Conservation (phyloP, 2,113 vertebrate species). For the Cardinalis cardinalis region DNA sequence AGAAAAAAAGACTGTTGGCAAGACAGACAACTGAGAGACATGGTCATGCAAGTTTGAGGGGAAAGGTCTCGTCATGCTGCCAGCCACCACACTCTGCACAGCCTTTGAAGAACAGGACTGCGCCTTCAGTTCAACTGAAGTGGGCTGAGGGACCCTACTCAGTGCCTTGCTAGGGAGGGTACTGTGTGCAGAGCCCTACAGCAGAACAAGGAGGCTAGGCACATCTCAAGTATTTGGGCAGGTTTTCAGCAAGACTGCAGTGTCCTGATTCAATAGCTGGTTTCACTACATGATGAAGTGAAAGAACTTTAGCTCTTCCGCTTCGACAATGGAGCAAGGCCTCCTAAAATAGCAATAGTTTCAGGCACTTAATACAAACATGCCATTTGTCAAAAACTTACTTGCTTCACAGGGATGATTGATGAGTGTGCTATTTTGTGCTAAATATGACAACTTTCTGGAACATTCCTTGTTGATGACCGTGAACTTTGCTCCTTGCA, state of each 20-base stretch:
- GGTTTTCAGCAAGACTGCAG: background rate
- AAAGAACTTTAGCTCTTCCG: background rate
- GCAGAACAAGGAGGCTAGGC: background rate
- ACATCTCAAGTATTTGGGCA: background rate
- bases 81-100: background rate
- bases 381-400: slow-evolving; percentile 7
- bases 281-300: background rate
- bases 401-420: slow-evolving; percentile 14
- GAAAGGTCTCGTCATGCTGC: background rate
- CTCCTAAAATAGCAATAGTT: slow-evolving; percentile 22
- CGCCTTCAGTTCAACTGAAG: background rate
- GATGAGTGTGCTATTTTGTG: slow-evolving; percentile 29
- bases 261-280: background rate
- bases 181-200: background rate
- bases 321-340: background rate
- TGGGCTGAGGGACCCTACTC: background rate
- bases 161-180: background rate
- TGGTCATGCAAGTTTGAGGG: background rate
- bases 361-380: slow-evolving; percentile 10
- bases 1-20: background rate
- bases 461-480: slow-evolving; percentile 15
- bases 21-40: background rate
- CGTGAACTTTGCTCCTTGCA: background rate
- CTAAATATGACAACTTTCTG: slow-evolving; percentile 40
- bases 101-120: background rate